These are phyloP conservation scores for Pseudomyrmex flavicornis DNA, from an alignment of 1,140 invertebrate genomes.

Conservation along the genomic window DNA sequence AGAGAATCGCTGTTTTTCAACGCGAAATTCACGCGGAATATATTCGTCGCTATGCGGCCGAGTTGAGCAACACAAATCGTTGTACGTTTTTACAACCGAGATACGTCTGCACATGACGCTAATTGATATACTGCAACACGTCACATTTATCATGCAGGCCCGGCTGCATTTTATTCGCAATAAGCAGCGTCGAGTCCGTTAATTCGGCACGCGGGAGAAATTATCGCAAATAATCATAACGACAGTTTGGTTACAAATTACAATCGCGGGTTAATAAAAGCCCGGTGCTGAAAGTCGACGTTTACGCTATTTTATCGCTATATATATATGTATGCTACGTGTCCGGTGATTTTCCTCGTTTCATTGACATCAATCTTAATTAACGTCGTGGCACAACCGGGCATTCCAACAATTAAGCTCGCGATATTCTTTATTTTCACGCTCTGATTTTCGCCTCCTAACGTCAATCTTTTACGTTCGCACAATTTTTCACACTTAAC, in stretches of 20 bases:
- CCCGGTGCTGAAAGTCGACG: background rate
- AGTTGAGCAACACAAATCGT: constrained; percentile 18
- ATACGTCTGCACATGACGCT: constrained; percentile 27
- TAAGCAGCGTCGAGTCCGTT: background rate
- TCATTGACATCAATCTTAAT: constrained; percentile 33
- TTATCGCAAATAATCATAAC: constrained; percentile 34
- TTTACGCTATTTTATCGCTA: background rate
- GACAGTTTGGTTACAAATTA: constrained; percentile 11
- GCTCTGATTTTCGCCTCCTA: background rate
- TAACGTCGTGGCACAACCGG: background rate
- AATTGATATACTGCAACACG: constrained; percentile 45
- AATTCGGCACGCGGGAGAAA: background rate
- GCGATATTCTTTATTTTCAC: background rate
- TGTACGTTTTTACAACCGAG: constrained; percentile 37
- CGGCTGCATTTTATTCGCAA: constrained; percentile 24
- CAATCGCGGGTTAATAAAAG: constrained; percentile 4
- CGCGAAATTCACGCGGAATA: background rate
- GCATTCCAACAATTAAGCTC: background rate
- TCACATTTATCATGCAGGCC: constrained; percentile 20
- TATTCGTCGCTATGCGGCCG: background rate
- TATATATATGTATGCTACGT: background rate
- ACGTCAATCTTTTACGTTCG: background rate
- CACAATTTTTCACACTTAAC: too few species aligned
- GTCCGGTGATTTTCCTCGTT: background rate
- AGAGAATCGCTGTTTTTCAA: background rate